phyloP scores from a whole-genome alignment of 1,140 invertebrate species.

The Atta cephalotes region DNA sequence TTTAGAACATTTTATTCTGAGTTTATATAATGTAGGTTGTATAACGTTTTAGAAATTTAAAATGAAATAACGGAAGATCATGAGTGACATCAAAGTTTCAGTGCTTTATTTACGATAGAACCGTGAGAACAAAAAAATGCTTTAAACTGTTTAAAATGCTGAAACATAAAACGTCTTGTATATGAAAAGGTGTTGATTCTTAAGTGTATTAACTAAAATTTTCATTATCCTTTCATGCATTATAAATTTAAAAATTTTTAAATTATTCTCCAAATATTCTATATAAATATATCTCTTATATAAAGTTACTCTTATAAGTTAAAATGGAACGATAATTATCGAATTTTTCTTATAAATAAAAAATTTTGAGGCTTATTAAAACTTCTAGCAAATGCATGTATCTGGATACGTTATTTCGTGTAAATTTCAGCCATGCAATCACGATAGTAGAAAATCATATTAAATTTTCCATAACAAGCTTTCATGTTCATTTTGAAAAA shows the following conservation, averaged over 20 bases:
- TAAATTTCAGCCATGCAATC: neutral
- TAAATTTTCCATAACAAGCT: conserved; percentile 27
- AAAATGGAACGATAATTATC: neutral
- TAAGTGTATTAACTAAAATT: neutral
- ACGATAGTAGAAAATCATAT: neutral
- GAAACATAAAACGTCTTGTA: neutral
- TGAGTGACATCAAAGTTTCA: neutral
- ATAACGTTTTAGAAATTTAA: conserved; percentile 24
- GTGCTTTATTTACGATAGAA: conserved; percentile 9
- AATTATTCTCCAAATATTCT: neutral
- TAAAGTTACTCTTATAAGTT: neutral
- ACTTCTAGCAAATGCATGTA: neutral
- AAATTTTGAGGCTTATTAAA: neutral
- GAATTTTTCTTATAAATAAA: neutral
- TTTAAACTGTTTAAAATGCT: conserved; percentile 24
- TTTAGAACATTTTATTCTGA: neutral
- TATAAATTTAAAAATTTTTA: neutral
- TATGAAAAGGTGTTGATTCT: neutral
- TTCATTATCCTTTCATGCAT: neutral
- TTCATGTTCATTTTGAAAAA: neutral
- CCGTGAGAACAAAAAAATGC: neutral
- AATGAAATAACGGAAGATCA: neutral
- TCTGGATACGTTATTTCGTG: neutral
- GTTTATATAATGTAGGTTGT: neutral
- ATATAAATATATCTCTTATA: neutral